A percentile compares a stretch with the other conserved stretches of the same genome.
These are phyloP conservation scores for Erinaceus europaeus DNA, from an alignment of 2,113 vertebrate species.

Conservation along the genomic window DNA sequence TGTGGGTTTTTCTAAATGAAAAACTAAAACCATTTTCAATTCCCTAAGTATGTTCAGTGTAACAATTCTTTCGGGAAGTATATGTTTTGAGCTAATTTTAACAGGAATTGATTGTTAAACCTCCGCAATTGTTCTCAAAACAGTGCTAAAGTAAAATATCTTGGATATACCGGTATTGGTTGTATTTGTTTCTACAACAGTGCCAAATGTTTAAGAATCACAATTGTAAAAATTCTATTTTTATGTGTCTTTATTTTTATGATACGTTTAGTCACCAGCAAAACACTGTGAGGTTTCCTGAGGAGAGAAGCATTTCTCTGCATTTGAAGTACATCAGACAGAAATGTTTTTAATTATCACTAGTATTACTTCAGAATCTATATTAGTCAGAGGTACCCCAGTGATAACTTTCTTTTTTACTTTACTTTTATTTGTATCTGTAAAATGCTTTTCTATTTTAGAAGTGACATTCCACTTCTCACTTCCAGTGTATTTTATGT, in stretches of 20 bases:
- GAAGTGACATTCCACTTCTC: conserved; percentile 28
- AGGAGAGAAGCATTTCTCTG: conserved; percentile 42
- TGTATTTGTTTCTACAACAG: conserved; percentile 19
- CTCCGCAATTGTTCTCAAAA: conserved; percentile 48
- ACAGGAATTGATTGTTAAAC: conserved; percentile 13
- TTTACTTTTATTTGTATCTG: conserved; percentile 38
- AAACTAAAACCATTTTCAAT: conserved; percentile 13
- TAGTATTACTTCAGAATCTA: conserved; percentile 31
- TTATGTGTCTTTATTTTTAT: conserved; percentile 61
- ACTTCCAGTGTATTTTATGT: conserved; percentile 18
- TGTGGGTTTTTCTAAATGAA: conserved; percentile 18
- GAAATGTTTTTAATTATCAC: conserved; percentile 62
- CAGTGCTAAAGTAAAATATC: conserved; percentile 37
- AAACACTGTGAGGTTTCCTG: conserved; percentile 64
- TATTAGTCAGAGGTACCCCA: conserved; percentile 18
- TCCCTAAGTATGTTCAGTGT: neutral
- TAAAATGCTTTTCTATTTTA: conserved; percentile 34
- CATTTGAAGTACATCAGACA: conserved; percentile 47
- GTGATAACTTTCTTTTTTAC: neutral
- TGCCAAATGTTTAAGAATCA: conserved; percentile 52
- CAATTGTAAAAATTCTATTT: conserved; percentile 61
- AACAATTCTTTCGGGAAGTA: neutral
- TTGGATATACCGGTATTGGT: conserved; percentile 6
- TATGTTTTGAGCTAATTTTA: conserved; percentile 51
- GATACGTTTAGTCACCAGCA: conserved; percentile 62